Base-by-base conservation (phyloP, 1,140 invertebrate genomes). In the Theocolax elegans region DNA sequence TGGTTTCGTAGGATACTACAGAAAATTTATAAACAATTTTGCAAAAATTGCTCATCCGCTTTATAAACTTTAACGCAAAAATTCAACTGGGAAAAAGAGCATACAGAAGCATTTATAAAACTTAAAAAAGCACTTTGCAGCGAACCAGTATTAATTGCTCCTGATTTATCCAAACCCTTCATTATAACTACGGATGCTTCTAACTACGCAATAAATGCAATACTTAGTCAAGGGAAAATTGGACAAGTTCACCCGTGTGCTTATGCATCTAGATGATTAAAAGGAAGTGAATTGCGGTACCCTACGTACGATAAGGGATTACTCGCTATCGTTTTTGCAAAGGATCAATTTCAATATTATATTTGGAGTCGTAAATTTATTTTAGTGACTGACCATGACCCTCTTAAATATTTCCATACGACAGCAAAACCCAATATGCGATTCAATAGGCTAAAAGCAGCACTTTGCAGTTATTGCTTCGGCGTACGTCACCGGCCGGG, bases 121-220 rank as follows among this genome's bases (percentile, higher is more conserved):
- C 67, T 74, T 8, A 78, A 79, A 72, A 23, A 73, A 27, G 29
- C 67, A 40, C 40, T 78, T 25, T 75, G 74, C 72, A 54, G 42
- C 12, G 71, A 42, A 21, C 74, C 67, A 3, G 29, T 76, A 13
- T 54, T 76, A 42, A 1, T 31, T 60, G 76, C 73, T 60, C 74
- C 76, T 0, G 72, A 76, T 65, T 78, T 78, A 54, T 25, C 19
- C 17, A 73, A 77, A 72, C 72, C 64, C 12, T 79, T 79, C 51
- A 31, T 74, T 10, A 1, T 78, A 8, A 78, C 65, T 0, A 78
- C 74, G 8, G 83, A 86, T 49, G 83, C 80, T 0, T 74, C 72
- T 8, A 76, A 82, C 67, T 71, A 74, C 46, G 80, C 70, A 10
- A 53, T 74, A 21, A 67, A 42, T 9, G 71, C 81, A 7, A 76